These are phyloP conservation scores for Dascillus cervinus DNA, from an alignment of 2,888 invertebrate genomes.

Conservation along the genomic window DNA sequence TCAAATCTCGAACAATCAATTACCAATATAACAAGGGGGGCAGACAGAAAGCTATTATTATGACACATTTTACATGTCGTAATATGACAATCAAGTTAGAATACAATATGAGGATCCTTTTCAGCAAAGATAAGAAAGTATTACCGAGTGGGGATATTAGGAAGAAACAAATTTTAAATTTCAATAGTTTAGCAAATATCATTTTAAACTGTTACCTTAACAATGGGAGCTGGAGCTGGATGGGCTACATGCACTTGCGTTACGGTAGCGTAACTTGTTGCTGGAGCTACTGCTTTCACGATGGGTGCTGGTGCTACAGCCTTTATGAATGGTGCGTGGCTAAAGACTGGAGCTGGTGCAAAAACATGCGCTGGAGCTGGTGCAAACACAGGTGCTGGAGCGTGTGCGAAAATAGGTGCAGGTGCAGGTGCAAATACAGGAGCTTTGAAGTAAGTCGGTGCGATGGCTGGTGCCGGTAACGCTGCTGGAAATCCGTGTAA, in stretches of 20 bases:
- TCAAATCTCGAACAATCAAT: too few species aligned
- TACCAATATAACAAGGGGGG: too few species aligned
- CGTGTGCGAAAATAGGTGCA: conserved; percentile 8
- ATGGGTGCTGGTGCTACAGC: conserved; percentile 22
- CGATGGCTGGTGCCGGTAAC: conserved; percentile 11
- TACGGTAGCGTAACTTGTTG: conserved; percentile 54
- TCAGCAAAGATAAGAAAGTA: too few species aligned
- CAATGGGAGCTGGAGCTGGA: conserved; percentile 34
- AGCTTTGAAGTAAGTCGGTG: conserved; percentile 16
- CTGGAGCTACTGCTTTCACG: conserved; percentile 34
- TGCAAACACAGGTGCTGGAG: conserved; percentile 9
- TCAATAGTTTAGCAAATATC: too few species aligned
- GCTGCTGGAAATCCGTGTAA: conserved; percentile 7
- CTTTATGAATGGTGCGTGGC: conserved; percentile 16
- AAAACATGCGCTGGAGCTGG: conserved; percentile 18
- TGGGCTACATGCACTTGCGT: conserved; percentile 39
- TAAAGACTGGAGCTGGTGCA: conserved; percentile 18
- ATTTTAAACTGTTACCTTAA: conserved; percentile 32
- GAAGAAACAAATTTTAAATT: too few species aligned
- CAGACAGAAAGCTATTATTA: too few species aligned
- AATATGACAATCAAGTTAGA: too few species aligned
- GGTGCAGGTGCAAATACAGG: conserved; percentile 17
- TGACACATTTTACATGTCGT: too few species aligned
- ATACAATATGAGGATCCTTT: too few species aligned
- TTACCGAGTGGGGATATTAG: too few species aligned